phyloP scores from a whole-genome alignment of 1,140 invertebrate species.

The Geopemphigus sp. region DNA sequence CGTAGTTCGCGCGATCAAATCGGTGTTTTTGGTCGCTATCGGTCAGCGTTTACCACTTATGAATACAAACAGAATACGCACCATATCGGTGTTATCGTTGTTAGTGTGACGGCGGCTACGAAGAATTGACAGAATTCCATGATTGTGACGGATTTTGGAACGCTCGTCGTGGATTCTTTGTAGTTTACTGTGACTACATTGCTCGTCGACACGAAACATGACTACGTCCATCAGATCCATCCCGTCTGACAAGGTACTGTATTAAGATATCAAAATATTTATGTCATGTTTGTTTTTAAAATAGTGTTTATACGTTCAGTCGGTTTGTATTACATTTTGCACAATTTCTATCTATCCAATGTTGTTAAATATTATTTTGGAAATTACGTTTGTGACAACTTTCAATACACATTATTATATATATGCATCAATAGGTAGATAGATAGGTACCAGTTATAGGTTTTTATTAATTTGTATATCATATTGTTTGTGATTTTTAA shows the following conservation, averaged over 20 bases:
- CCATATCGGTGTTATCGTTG: neutral
- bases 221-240: conserved; percentile 43
- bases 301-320: too few species aligned
- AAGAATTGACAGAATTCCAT: conserved; percentile 25
- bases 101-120: neutral
- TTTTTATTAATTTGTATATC: neutral
- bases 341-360: neutral
- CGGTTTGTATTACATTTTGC: too few species aligned
- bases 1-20: neutral
- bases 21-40: neutral
- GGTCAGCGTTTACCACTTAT: neutral
- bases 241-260: conserved; percentile 37
- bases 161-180: neutral
- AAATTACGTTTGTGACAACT: neutral
- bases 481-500: too few species aligned
- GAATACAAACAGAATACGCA: neutral
- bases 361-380: neutral
- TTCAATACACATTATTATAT: neutral
- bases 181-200: neutral
- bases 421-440: neutral
- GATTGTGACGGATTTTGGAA: neutral
- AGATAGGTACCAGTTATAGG: too few species aligned
- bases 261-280: too few species aligned
- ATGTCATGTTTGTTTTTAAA: neutral
- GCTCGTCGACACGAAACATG: neutral